Base-by-base conservation (phyloP, 1,140 invertebrate genomes). In the Aphaenogaster floridana region DNA sequence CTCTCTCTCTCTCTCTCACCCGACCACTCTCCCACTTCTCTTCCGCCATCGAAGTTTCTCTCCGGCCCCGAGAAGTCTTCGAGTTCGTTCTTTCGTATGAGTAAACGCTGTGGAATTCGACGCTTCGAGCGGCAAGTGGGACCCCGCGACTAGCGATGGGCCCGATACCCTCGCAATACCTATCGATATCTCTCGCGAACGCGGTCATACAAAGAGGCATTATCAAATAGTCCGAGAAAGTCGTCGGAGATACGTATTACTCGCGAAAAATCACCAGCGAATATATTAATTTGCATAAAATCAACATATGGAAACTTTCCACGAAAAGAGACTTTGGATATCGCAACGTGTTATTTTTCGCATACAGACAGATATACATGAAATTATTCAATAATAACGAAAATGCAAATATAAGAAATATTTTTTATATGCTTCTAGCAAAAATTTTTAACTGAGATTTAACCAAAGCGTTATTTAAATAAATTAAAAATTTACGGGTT, bases 51-150 rank as follows among this genome's bases (percentile, higher is more conserved):
- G 63, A 54, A 68, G 76, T 85, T 83, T 89, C 83, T 64, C 59
- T 72, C 45, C 76, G 78, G 64, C 81, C 72, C 88, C 90, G 87
- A 21, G 86, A 69, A 90, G 89, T 91, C 90, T 89, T 91, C 86
- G 90, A 84, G 87, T 91, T 91, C 91, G 90, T 92, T 92, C 89
- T 92, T 91, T 91, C 87, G 91, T 90, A 92, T 93, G 93, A 93
- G 92, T 93, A 93, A 93, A 93, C 92, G 92, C 89, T 87, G 90
- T 93, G 92, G 93, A 93, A 93, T 93, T 93, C 91, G 91, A 92
- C 88, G 90, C 81, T 91, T 77, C 87, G 86, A 88, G 89, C 91
- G 88, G 90, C 86, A 69, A 89, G 42, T 84, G 64, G 71, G 72
- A 59, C 80, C 80, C 57, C 80, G 69, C 13, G 69, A 76, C 80